These are phyloP conservation scores for Galleria mellonella DNA, from an alignment of 1,140 invertebrate species.

Conservation along the genomic window DNA sequence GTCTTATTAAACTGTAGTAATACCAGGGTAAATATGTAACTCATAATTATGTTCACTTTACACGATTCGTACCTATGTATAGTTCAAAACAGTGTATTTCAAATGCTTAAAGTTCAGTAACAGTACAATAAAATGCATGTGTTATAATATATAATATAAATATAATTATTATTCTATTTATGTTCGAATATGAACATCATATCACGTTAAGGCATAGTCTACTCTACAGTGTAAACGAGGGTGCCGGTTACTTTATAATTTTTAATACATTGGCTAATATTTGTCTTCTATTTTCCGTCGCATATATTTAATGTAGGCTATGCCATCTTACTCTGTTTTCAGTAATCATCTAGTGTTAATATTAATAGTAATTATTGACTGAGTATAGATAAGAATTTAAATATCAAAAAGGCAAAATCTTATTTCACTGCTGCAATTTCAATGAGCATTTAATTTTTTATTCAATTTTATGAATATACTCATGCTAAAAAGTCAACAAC, in stretches of 20 bases:
- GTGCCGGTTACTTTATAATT: slow-evolving; percentile 1
- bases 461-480: slow-evolving; percentile 11
- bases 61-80: slow-evolving; percentile 12
- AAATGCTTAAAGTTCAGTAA: slow-evolving; percentile 5
- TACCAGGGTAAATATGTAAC: slow-evolving; percentile 38
- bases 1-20: slow-evolving; percentile 26
- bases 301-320: slow-evolving; percentile 13
- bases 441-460: slow-evolving; percentile 63
- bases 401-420: slow-evolving; percentile 32
- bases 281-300: slow-evolving; percentile 7
- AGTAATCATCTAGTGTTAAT: slow-evolving; percentile 28
- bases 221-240: slow-evolving; percentile 14
- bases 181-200: background rate
- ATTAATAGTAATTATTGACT: slow-evolving; percentile 54
- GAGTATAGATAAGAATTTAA: slow-evolving; percentile 61
- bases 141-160: background rate
- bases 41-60: slow-evolving; percentile 25
- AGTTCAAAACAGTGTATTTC: slow-evolving; percentile 25
- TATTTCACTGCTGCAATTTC: slow-evolving; percentile 38
- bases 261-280: slow-evolving; percentile 4
- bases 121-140: slow-evolving; percentile 2
- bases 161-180: background rate
- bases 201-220: slow-evolving; percentile 6
- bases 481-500: too few relatives aligned
- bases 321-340: slow-evolving; percentile 11